Evolutionary conservation across 2,797 vertebrate genomes (phyloP), one percentile per base, ranked within the genome.

Genomic region (Oreonectes daqikongensis): DNA sequence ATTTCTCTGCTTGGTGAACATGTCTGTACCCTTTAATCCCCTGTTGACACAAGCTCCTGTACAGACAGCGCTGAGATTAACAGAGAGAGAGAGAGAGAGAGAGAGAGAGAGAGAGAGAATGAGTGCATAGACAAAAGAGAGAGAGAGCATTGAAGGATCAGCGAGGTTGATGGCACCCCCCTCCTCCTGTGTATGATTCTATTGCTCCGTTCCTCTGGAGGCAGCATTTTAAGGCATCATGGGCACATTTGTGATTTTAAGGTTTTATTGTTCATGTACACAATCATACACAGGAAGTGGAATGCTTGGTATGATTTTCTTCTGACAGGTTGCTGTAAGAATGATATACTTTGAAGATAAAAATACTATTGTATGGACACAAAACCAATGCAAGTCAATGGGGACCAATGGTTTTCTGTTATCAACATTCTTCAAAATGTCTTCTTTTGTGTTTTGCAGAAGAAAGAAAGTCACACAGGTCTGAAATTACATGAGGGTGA

Each of bases 31-130:
- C 81, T 81, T 84, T 90, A 88, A 88, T 87, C 89, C 85, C 71
- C 85, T 90, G 88, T 87, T 90, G 88, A 89, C 86, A 85, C 85
- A 80, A 69, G 79, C 86, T 88, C 85, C 74, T 78, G 87, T 83
- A 86, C n/a, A 81, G 78, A 84, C 75, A 35, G 86, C 85, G 40
- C 55, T 69, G 48, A 74, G 46, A 61, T 7, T 67, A 71, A 59
- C 20, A 69, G 50, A 48, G 63, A 84, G 82, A 79, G 82, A 82
- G 71, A 79, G 83, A 79, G 85, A 59, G 81, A 63, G 70, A 80
- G 69, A 80, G 69, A 32, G 11, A 48, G 32, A 32, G 32, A 32
- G 32, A 28, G 40, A 48, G 15, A 24, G 46, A 69, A 22, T 64
- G 55, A 65, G 18, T 38, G 48, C 53, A 24, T 55, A 53, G 50